Evolutionary conservation across 2,888 invertebrate species (phyloP), one percentile per base, ranked within the genome.

Genomic region (Penaeus monodon): DNA sequence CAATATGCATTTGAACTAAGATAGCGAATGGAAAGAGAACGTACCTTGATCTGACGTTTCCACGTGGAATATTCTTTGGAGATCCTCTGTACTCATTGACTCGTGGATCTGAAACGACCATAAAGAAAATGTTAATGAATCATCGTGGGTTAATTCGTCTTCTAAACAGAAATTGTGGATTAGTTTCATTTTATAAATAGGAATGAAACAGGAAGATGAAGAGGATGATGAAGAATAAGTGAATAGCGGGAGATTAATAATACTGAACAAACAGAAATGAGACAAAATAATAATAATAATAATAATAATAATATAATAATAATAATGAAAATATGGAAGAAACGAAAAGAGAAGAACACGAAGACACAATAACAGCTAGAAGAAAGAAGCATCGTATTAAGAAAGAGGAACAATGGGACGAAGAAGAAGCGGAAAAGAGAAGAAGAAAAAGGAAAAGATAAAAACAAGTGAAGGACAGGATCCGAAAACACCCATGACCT

Each of bases 71-170:
- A 97, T 95, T 92, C 94, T 95, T 92, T 94, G 94, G 92, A 97
- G 93, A 93, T 97, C 97, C 90, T 96, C 95, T 92, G 94, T 93
- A 91, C 96, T 96, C 97, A 97, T 97, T 92, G 95, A 95, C 93
- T 96, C 96, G 94, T 97, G 97, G 92, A 97, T 94, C 97, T 97
- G 95, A 82, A 95, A 95, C 92, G 92, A 92, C 91, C 0, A 73
- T 0, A 22, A 22, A 17, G 73, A n/a, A 57, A 17, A 20, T 0
- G 3, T 73, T 22, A 73, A 29, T 27, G 20, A 24, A 8, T 44
- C 8, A 38, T n/a, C n/a, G n/a, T 7, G 20, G 49, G 4, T 44
- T 27, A 63, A 57, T 78, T 24, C 49, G 27, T 27, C 24, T 76
- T 44, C 49, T 20, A 76, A n/a, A 49, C 57, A 44, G 44, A 7